Conservation (phyloP, 2,113 vertebrate genomes). For the Theristicus caerulescens region DNA sequence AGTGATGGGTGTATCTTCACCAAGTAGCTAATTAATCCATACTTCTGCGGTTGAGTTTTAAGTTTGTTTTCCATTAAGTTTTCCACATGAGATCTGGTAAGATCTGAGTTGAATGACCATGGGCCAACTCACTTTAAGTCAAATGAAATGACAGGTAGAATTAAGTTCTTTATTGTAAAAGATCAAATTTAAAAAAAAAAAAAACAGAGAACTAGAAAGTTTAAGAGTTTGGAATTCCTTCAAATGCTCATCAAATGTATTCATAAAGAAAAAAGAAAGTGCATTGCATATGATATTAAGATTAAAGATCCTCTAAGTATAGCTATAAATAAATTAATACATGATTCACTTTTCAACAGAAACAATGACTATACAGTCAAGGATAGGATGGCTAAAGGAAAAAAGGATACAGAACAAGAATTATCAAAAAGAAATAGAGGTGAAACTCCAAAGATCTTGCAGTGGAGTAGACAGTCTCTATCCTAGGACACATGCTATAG, state of each 20-base stretch:
- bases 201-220: not conserved
- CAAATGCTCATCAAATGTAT: not conserved
- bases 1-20: not conserved
- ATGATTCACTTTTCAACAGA: not conserved
- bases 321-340: not conserved
- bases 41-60: not conserved
- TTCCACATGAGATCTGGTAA: not conserved
- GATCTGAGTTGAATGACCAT: not conserved
- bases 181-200: not conserved
- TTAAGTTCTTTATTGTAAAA: not conserved
- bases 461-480: not conserved
- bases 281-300: not conserved
- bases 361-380: not conserved
- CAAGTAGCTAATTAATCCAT: not conserved
- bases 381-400: not conserved
- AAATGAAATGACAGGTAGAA: not conserved
- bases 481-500: not conserved
- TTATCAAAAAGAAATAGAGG: not conserved
- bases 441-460: not conserved
- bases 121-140: not conserved
- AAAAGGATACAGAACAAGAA: not conserved
- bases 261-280: not conserved
- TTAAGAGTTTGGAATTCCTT: not conserved
- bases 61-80: not conserved
- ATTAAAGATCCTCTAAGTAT: not conserved